Conservation (phyloP, 2,888 invertebrate species). For the Subacronicta megacephala region DNA sequence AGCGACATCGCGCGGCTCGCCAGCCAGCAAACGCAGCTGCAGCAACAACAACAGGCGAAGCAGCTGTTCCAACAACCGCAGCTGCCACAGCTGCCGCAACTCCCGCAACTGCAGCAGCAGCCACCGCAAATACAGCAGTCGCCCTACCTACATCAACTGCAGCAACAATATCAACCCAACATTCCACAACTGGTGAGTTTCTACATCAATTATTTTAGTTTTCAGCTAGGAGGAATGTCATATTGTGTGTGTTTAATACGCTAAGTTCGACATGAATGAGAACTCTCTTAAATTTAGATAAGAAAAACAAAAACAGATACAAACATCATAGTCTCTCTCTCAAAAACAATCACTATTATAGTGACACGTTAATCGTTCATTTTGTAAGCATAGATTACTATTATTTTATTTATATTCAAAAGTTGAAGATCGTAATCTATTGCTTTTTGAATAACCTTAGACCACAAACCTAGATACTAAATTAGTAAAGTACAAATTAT, state of each 20-base stretch:
- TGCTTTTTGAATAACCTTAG: too few species aligned
- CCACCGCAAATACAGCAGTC: slow-evolving; percentile 84
- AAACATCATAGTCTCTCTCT: too few species aligned
- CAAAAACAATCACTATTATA: too few species aligned
- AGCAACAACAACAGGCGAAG: slow-evolving; percentile 84
- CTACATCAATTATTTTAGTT: slow-evolving; percentile 8
- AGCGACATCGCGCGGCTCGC: slow-evolving; percentile 97
- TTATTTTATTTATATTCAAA: too few species aligned
- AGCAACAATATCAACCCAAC: slow-evolving; percentile 83
- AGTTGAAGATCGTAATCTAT: too few species aligned
- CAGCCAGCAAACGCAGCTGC: slow-evolving; percentile 90
- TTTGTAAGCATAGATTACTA: too few species aligned
- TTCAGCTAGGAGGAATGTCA: slow-evolving; percentile 11
- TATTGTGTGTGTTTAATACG: slow-evolving; percentile 15
- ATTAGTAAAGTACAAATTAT: too few species aligned
- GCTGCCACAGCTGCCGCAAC: slow-evolving; percentile 74
- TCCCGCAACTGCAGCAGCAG: slow-evolving; percentile 74
- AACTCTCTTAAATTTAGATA: neutral
- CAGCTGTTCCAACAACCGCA: slow-evolving; percentile 87
- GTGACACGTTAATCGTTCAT: too few species aligned
- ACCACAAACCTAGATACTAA: too few species aligned
- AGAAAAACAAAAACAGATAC: too few species aligned
- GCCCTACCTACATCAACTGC: slow-evolving; percentile 79
- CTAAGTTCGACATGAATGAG: slow-evolving; percentile 13
- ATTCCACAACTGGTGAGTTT: slow-evolving; percentile 88